Percentiles rank a stretch among this genome's conserved stretches.
These are phyloP conservation scores for Rhogogaster chlorosoma DNA, from an alignment of 2,888 invertebrate species.

Conservation along the genomic window DNA sequence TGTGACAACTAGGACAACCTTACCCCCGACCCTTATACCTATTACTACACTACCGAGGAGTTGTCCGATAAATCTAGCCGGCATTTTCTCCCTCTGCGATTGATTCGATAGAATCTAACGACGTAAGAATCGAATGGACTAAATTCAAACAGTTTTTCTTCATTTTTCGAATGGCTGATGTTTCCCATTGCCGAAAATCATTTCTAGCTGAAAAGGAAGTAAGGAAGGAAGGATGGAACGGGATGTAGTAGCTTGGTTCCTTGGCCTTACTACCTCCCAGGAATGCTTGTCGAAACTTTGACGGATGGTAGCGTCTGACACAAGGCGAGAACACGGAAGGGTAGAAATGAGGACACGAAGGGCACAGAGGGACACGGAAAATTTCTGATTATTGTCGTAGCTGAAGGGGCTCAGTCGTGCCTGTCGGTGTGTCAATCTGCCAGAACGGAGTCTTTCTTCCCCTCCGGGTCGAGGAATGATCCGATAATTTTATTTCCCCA, in stretches of 20 bases:
- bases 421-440: constrained; percentile 9
- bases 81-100: constrained; percentile 16
- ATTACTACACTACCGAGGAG: background rate
- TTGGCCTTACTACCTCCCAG: background rate
- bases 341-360: constrained; percentile 29
- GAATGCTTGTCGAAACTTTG: constrained; percentile 27
- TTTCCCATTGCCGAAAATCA: background rate
- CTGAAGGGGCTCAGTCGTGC: background rate
- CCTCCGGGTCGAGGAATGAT: no score
- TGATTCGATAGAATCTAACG: constrained; percentile 32
- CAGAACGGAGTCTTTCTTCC: background rate
- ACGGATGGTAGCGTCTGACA: constrained; percentile 21
- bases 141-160: background rate
- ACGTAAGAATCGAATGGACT: background rate
- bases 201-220: background rate
- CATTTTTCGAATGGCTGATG: background rate
- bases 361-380: constrained; percentile 29
- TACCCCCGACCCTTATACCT: background rate
- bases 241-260: background rate
- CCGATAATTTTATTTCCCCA: no score
- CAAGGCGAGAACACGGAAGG: constrained; percentile 29
- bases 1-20: constrained; percentile 9
- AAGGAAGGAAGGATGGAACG: background rate
- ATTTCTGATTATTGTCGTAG: background rate
- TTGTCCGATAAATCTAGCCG: constrained; percentile 10